Percentiles rank a stretch among this genome's conserved stretches.
Evolutionary conservation across 2,888 invertebrate genomes (phyloP).

Genomic region (Biston betularia): DNA sequence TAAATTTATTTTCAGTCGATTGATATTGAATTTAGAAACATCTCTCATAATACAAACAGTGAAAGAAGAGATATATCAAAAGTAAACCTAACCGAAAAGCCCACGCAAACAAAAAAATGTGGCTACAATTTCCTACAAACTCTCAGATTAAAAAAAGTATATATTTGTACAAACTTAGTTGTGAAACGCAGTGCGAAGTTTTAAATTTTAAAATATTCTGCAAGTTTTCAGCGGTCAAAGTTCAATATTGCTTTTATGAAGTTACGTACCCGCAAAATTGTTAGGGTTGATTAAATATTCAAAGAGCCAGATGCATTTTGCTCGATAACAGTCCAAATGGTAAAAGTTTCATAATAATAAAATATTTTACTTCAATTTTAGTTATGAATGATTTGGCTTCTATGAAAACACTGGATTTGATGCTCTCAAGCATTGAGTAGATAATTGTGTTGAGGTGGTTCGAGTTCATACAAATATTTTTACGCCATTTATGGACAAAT

Average conservation of each 20-base stretch:
- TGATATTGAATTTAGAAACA: too few species aligned
- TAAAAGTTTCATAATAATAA: constrained; percentile 27
- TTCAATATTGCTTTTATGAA: constrained; percentile 36
- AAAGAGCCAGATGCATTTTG: constrained; percentile 33
- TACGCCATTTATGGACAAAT: too few species aligned
- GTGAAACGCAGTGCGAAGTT: constrained; percentile 21
- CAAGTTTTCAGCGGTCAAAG: constrained; percentile 31
- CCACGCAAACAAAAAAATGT: too few species aligned
- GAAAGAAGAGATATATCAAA: too few species aligned
- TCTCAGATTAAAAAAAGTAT: background rate
- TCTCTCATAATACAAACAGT: too few species aligned
- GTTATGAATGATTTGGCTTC: background rate
- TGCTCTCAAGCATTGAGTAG: too few species aligned
- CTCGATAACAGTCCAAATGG: constrained; percentile 27
- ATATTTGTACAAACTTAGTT: constrained; percentile 11
- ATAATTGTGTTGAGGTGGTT: too few species aligned
- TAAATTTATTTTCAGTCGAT: too few species aligned
- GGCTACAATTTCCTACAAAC: too few species aligned
- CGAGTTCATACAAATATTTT: too few species aligned
- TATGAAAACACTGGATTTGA: background rate
- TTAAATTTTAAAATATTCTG: constrained; percentile 27
- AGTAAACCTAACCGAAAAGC: too few species aligned
- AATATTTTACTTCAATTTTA: constrained; percentile 12
- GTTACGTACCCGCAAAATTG: constrained; percentile 31
- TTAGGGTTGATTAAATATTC: constrained; percentile 34